phyloP scores from a whole-genome alignment of 2,113 vertebrate species.

The Nanorana parkeri region DNA sequence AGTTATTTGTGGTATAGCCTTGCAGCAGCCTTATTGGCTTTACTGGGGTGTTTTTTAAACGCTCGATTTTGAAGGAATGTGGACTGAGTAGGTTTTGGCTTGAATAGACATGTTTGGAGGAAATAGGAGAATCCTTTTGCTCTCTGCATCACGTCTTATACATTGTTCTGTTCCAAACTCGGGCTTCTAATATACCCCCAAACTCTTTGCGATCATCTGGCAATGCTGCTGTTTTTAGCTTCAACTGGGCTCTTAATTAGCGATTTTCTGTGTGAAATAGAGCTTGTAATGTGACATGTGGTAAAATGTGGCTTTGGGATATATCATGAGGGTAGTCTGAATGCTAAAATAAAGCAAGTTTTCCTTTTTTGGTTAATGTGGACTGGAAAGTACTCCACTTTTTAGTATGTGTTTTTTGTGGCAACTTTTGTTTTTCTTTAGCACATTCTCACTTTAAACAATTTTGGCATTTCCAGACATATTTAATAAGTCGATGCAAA shows the following conservation, averaged over 20 bases:
- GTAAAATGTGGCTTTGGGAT: background rate
- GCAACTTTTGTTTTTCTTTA: background rate
- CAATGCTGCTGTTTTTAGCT: background rate
- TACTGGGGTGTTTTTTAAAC: too few species aligned
- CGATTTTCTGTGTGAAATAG: background rate
- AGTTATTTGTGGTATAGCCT: too few species aligned
- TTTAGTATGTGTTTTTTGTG: background rate
- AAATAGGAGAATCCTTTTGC: background rate
- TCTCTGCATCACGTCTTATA: background rate
- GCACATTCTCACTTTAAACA: background rate
- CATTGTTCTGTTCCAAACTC: too few species aligned
- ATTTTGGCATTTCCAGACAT: too few species aligned
- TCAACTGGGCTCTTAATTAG: background rate
- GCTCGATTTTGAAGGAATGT: conserved; percentile 6
- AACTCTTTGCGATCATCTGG: background rate
- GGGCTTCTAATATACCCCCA: background rate
- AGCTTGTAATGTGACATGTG: background rate
- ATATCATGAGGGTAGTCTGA: background rate
- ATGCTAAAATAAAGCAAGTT: background rate
- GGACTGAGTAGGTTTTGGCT: background rate
- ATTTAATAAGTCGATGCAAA: too few species aligned
- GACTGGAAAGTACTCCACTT: conserved; percentile 21
- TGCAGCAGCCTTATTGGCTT: too few species aligned
- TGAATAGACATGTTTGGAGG: conserved; percentile 41
- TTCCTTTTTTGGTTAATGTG: background rate